phyloP scores from a whole-genome alignment of 2,113 vertebrate genomes.

The Odobenus rosmarus region DNA sequence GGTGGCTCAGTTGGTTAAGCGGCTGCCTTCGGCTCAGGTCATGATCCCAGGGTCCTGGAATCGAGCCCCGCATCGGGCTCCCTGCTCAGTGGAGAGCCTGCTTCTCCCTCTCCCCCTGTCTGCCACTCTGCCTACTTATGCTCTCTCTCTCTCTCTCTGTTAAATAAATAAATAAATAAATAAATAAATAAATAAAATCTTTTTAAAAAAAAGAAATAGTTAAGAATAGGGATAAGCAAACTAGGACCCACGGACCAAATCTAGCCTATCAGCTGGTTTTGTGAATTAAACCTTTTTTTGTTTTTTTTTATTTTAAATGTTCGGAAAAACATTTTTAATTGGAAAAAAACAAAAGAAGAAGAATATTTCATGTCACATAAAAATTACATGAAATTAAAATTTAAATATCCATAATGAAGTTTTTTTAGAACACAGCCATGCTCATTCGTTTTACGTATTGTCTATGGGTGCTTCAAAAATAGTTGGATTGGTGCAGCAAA shows the following conservation, averaged over 20 bases:
- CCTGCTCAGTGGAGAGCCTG: too few relatives aligned
- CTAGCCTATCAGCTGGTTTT: neutral
- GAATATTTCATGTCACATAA: neutral
- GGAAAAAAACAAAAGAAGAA: neutral
- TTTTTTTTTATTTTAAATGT: neutral
- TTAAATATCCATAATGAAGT: neutral
- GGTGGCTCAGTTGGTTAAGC: too few relatives aligned
- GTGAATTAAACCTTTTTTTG: neutral
- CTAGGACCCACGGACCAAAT: neutral
- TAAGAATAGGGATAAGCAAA: neutral
- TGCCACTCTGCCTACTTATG: too few relatives aligned
- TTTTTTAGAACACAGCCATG: neutral
- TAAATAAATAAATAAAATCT: too few relatives aligned
- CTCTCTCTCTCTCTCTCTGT: too few relatives aligned
- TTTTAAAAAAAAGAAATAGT: neutral
- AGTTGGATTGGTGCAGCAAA: neutral
- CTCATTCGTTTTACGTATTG: neutral
- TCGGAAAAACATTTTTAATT: neutral
- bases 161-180: too few relatives aligned
- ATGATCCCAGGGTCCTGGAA: too few relatives aligned
- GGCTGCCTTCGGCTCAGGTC: too few relatives aligned
- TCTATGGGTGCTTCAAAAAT: neutral
- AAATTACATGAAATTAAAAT: neutral
- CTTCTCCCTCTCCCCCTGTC: too few relatives aligned
- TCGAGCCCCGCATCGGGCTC: too few relatives aligned